These are phyloP conservation scores for Patella caerulea DNA, from an alignment of 2,888 invertebrate genomes.

Conservation along the genomic window DNA sequence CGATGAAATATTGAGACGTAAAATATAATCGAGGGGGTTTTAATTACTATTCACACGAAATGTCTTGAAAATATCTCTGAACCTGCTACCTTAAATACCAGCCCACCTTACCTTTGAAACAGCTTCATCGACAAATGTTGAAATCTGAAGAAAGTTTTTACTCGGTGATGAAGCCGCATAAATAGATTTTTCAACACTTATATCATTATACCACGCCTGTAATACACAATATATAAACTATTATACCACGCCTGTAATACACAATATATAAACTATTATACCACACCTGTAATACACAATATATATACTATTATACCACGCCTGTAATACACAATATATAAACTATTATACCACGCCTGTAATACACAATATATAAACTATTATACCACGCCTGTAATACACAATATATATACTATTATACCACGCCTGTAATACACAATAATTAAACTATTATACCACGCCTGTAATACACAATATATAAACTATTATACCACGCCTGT, in stretches of 20 bases:
- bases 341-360: no score
- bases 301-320: neutral
- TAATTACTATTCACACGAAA: no score
- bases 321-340: neutral
- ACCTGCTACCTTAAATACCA: no score
- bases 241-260: neutral
- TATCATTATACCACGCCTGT: neutral
- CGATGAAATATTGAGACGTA: no score
- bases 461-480: neutral
- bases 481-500: neutral
- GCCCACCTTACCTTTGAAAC: no score
- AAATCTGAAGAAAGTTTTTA: constrained; percentile 57
- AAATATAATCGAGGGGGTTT: no score
- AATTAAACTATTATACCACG: neutral
- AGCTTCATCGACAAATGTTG: neutral
- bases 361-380: neutral
- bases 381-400: neutral
- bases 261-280: neutral
- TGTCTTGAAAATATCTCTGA: no score
- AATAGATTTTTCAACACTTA: neutral
- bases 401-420: neutral
- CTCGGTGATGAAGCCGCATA: constrained; percentile 49
- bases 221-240: neutral
- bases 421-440: no score
- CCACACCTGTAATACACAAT: neutral